A percentile compares a stretch with the other conserved stretches of the same genome.
phyloP scores from a whole-genome alignment of 2,113 vertebrate species.

The Hemichromis elongatus region DNA sequence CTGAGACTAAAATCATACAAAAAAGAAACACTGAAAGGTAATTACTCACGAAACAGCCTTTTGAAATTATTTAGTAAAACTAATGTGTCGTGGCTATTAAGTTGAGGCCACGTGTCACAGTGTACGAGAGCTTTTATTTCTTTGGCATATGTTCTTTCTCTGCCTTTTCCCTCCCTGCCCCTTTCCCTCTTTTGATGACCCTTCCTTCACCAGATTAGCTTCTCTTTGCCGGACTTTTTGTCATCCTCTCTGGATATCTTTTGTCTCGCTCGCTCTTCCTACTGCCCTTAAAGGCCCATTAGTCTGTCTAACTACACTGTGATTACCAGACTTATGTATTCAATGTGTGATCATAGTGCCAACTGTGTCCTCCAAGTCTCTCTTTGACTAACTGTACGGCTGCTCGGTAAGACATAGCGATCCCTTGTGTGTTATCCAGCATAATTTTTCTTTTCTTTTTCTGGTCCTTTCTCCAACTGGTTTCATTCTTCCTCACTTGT shows the following conservation, averaged over 20 bases:
- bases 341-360: conserved; percentile 43
- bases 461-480: neutral
- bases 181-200: neutral
- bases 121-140: neutral
- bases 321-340: conserved; percentile 54
- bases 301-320: conserved; percentile 50
- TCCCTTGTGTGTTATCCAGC: conserved; percentile 16
- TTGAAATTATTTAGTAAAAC: conserved; percentile 21
- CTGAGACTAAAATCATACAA: neutral
- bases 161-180: neutral
- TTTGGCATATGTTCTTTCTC: neutral
- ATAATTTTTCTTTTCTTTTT: neutral
- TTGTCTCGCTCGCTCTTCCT: neutral
- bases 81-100: conserved; percentile 32
- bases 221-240: neutral
- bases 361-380: conserved; percentile 30
- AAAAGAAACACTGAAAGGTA: conserved; percentile 9
- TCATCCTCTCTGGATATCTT: neutral
- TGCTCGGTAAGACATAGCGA: conserved; percentile 31
- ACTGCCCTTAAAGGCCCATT: conserved; percentile 40
- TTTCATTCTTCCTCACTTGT: neutral
- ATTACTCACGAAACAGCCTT: conserved; percentile 40
- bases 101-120: neutral
- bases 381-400: conserved; percentile 19
- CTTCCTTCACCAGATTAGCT: neutral